These are phyloP conservation scores for Sussaba pulchella DNA, from an alignment of 2,888 invertebrate genomes.

Conservation along the genomic window DNA sequence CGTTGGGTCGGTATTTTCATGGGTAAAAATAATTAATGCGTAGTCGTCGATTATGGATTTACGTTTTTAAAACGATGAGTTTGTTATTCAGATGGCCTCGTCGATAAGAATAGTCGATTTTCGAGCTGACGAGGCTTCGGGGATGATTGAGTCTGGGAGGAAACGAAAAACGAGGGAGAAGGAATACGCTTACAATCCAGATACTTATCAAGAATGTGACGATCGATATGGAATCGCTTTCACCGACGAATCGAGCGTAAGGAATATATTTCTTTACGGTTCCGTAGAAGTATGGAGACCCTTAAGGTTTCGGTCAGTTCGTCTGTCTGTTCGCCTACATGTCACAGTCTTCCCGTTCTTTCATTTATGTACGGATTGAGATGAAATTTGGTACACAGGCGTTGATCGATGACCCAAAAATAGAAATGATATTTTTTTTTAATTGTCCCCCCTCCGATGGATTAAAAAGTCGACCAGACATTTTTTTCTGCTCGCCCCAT, in stretches of 20 bases:
- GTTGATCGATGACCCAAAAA: no score
- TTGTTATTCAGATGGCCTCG: constrained; percentile 73
- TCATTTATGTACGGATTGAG: no score
- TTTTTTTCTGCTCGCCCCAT: no score
- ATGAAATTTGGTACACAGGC: no score
- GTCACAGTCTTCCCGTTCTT: no score
- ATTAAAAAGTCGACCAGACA: no score
- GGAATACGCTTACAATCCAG: constrained; percentile 77
- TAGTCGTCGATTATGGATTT: not conserved
- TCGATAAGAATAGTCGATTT: constrained; percentile 77
- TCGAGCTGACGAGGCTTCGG: constrained; percentile 25
- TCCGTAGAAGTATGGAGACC: no score
- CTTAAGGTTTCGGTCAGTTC: no score
- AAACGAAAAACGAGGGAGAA: constrained; percentile 63
- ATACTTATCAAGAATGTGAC: constrained; percentile 78
- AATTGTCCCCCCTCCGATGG: no score
- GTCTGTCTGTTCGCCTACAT: no score
- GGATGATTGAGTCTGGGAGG: constrained; percentile 33
- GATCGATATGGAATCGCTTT: constrained; percentile 81
- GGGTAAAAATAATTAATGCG: constrained; percentile 4
- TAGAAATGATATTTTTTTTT: no score
- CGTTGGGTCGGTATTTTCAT: constrained; percentile 75
- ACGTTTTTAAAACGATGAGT: constrained; percentile 13
- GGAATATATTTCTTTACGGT: constrained; percentile 12
- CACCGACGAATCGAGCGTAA: constrained; percentile 76